Evolutionary conservation across 2,113 vertebrate genomes (phyloP).

Genomic region (Chloebia gouldiae): DNA sequence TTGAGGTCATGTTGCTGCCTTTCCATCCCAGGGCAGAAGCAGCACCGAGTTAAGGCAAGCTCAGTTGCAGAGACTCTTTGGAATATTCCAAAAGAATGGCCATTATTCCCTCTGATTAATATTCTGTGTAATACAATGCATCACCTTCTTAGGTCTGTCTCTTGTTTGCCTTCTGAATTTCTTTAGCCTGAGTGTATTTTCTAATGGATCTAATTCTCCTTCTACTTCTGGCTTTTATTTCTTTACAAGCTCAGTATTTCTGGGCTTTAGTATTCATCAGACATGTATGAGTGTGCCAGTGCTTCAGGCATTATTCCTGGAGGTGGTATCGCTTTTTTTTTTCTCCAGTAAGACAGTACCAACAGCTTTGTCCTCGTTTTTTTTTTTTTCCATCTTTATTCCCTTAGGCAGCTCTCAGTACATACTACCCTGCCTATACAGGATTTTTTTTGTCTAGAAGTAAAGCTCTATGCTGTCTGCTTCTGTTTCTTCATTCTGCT

Average conservation of each 20-base stretch:
- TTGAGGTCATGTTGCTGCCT: background rate
- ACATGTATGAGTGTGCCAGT: background rate
- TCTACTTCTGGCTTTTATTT: background rate
- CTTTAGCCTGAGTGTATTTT: background rate
- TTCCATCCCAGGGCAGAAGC: background rate
- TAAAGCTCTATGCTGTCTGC: background rate
- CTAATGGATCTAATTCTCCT: background rate
- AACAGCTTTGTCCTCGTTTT: background rate
- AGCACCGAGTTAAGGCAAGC: background rate
- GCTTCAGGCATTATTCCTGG: constrained; percentile 38
- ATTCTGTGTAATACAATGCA: background rate
- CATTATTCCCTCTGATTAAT: background rate
- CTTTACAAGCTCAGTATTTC: background rate
- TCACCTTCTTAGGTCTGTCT: background rate
- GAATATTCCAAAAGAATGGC: background rate
- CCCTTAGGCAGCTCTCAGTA: background rate
- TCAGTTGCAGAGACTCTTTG: background rate
- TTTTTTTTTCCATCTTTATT: background rate
- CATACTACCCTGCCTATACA: background rate
- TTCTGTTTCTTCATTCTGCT: background rate
- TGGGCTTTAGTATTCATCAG: constrained; percentile 15
- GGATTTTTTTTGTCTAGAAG: background rate
- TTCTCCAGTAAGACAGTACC: background rate
- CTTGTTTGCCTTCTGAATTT: background rate
- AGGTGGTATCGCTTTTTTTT: background rate